A percentile compares a stretch with the other conserved stretches of the same genome.
Evolutionary conservation across 2,888 invertebrate genomes (phyloP).

Genomic region (Tanaodytes sp.): DNA sequence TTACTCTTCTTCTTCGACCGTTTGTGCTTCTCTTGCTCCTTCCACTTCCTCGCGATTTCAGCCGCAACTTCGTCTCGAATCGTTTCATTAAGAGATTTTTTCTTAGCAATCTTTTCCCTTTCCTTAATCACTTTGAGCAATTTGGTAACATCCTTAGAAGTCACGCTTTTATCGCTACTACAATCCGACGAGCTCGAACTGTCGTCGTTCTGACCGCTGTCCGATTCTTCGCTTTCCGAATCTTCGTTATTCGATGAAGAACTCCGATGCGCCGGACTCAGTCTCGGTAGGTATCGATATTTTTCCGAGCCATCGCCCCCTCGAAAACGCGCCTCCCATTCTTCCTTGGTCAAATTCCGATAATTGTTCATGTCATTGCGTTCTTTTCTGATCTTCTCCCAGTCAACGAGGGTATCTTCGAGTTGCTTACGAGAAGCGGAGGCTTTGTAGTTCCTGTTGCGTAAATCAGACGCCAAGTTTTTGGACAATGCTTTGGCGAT

Average conservation of each 20-base stretch:
- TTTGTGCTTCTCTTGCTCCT: constrained; percentile 61
- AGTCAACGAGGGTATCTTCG: constrained; percentile 53
- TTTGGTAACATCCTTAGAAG: constrained; percentile 61
- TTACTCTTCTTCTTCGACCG: constrained; percentile 58
- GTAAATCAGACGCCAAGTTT: constrained; percentile 17
- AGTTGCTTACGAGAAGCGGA: constrained; percentile 32
- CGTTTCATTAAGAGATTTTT: constrained; percentile 64
- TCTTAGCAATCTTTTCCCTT: constrained; percentile 66
- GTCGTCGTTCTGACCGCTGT: constrained; percentile 23
- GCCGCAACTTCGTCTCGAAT: constrained; percentile 68
- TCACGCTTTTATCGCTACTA: constrained; percentile 43
- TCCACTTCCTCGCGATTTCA: constrained; percentile 66
- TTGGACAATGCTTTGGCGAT: constrained; percentile 59
- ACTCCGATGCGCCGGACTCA: constrained; percentile 13
- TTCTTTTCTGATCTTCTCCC: constrained; percentile 59
- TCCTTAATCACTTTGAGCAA: constrained; percentile 68
- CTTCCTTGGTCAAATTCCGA: constrained; percentile 69
- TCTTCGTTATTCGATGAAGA: constrained; percentile 7
- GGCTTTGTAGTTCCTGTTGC: constrained; percentile 24
- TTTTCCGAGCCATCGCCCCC: constrained; percentile 12
- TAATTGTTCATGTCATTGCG: constrained; percentile 63
- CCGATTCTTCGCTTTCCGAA: constrained; percentile 16
- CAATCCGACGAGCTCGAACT: constrained; percentile 31
- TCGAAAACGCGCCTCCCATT: constrained; percentile 69
- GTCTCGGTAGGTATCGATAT: constrained; percentile 5